phyloP scores from a whole-genome alignment of 2,888 invertebrate genomes.

The Phaedon cochleariae region DNA sequence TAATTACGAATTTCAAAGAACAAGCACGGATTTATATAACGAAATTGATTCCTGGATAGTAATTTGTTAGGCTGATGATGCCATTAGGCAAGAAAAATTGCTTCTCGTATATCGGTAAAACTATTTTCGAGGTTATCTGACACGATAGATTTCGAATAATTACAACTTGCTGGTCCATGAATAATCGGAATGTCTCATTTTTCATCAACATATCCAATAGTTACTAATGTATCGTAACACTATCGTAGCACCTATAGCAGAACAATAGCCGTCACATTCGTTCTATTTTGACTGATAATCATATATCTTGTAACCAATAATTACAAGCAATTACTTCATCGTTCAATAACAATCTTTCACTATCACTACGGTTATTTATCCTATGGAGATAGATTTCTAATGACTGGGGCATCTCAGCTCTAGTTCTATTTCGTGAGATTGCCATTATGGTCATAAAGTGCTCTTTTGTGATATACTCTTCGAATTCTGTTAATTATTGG shows the following conservation, averaged over 20 bases:
- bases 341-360: not conserved
- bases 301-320: not conserved
- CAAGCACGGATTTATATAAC: too few species aligned
- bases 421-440: conserved; percentile 8
- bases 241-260: too few species aligned
- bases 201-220: not conserved
- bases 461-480: too few species aligned
- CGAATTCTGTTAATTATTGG: too few species aligned
- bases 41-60: not conserved
- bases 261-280: too few species aligned
- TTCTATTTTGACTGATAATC: not conserved
- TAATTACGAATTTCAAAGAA: too few species aligned
- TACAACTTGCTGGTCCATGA: not conserved
- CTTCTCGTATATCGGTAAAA: not conserved
- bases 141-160: not conserved
- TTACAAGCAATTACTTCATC: not conserved
- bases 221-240: too few species aligned
- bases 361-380: conserved; percentile 6
- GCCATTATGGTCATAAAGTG: not conserved
- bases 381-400: conserved; percentile 10
- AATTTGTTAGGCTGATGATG: not conserved
- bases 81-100: too few species aligned
- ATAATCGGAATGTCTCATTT: not conserved
- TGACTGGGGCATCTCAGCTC: not conserved
- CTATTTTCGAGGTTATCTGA: not conserved